Percentiles rank a stretch among this genome's conserved stretches.
Conservation (phyloP, 2,113 vertebrate genomes). For the Xyrauchen texanus region DNA sequence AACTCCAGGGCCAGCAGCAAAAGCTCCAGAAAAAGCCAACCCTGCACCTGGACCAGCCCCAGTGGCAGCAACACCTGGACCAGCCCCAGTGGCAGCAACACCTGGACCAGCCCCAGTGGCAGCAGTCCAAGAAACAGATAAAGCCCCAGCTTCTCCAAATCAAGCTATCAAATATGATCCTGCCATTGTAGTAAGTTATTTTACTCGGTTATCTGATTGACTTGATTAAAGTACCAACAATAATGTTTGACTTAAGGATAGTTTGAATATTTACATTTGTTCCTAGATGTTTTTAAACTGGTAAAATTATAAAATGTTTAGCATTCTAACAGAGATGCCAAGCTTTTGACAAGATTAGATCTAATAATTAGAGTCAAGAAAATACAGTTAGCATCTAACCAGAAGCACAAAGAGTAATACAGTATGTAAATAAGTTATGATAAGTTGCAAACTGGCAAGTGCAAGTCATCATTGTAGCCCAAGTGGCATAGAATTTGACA, state of each 20-base stretch:
- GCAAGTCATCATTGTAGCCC: too few species aligned
- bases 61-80: background rate
- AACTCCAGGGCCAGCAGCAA: background rate
- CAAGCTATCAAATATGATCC: conserved; percentile 2
- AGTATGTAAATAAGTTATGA: too few species aligned
- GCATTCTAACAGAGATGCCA: too few species aligned
- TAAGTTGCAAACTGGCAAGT: too few species aligned
- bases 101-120: background rate
- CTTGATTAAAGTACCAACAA: background rate
- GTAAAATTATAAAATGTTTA: too few species aligned
- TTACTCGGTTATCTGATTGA: background rate
- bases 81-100: background rate
- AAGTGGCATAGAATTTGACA: too few species aligned
- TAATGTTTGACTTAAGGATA: background rate
- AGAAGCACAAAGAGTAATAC: too few species aligned
- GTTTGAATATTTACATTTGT: too few species aligned
- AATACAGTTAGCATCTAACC: too few species aligned
- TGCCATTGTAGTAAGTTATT: conserved; percentile 1
- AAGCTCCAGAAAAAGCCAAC: background rate
- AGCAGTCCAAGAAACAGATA: background rate
- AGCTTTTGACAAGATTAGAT: too few species aligned
- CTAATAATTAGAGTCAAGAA: too few species aligned
- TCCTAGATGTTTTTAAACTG: too few species aligned
- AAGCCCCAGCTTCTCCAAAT: background rate
- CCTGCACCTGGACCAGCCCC: background rate